Conservation (phyloP, 92 coral and sea anemone genomes). For the Epizoanthus rinbou region DNA sequence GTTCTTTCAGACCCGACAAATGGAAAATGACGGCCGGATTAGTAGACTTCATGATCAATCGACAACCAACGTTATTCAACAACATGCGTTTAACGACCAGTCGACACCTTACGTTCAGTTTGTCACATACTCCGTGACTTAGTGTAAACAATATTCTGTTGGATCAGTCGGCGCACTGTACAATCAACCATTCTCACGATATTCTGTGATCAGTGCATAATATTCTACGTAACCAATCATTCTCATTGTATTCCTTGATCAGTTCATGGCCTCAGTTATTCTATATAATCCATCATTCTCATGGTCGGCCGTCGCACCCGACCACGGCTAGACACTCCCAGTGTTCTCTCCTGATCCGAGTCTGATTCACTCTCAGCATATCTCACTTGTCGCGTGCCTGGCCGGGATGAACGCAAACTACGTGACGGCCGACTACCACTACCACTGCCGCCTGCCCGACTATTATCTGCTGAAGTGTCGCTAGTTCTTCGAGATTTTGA, state of each 20-base stretch:
- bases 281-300: slow-evolving; percentile 93
- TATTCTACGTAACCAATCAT: neutral
- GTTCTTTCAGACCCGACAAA: too few species aligned
- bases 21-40: too few species aligned
- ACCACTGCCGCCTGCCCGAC: slow-evolving; percentile 32
- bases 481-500: slow-evolving; percentile 49
- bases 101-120: too few species aligned
- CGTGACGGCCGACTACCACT: slow-evolving; percentile 17
- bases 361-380: slow-evolving; percentile 94
- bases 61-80: too few species aligned
- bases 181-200: neutral
- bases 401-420: slow-evolving; percentile 67
- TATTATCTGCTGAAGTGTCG: slow-evolving; percentile 36
- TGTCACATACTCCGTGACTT: too few species aligned
- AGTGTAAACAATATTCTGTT: too few species aligned
- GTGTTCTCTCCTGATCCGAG: slow-evolving; percentile 75
- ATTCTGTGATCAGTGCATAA: neutral
- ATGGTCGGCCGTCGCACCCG: slow-evolving; percentile 92
- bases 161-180: too few species aligned
- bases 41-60: too few species aligned
- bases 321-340: slow-evolving; percentile 89
- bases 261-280: slow-evolving; percentile 20
- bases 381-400: slow-evolving; percentile 57
- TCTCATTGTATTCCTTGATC: neutral
- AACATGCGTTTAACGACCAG: too few species aligned